Conservation (phyloP, 2,888 invertebrate species). For the Torymus auratus region DNA sequence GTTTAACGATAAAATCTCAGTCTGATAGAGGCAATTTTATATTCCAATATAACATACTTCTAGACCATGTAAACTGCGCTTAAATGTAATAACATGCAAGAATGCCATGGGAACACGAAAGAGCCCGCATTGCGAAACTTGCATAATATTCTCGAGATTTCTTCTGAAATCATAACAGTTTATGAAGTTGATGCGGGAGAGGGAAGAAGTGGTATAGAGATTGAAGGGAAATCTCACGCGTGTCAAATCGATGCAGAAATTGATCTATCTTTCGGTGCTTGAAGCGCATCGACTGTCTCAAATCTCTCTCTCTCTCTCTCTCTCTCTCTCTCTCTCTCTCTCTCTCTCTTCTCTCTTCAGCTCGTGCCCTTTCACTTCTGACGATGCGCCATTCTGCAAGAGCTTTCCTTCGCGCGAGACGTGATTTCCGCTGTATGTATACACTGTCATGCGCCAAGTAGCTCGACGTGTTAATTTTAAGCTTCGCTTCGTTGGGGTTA, state of each 20-base stretch:
- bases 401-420: background rate
- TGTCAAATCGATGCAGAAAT: constrained; percentile 40
- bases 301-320: too few species aligned
- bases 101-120: background rate
- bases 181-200: constrained; percentile 1
- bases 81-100: too few species aligned
- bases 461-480: constrained; percentile 52
- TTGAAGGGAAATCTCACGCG: constrained; percentile 3
- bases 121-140: background rate
- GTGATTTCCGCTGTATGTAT: constrained; percentile 36
- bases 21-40: too few species aligned
- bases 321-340: too few species aligned
- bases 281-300: constrained; percentile 2
- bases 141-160: background rate
- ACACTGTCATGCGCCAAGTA: constrained; percentile 48
- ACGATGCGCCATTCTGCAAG: background rate
- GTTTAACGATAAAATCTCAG: too few species aligned
- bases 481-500: background rate
- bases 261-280: constrained; percentile 21
- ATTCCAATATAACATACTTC: too few species aligned
- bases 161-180: background rate
- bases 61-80: too few species aligned
- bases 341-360: too few species aligned
- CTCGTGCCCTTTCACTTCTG: constrained; percentile 35
- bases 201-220: background rate